These are phyloP conservation scores for Germaria angustata DNA, from an alignment of 2,888 invertebrate genomes.

Conservation along the genomic window DNA sequence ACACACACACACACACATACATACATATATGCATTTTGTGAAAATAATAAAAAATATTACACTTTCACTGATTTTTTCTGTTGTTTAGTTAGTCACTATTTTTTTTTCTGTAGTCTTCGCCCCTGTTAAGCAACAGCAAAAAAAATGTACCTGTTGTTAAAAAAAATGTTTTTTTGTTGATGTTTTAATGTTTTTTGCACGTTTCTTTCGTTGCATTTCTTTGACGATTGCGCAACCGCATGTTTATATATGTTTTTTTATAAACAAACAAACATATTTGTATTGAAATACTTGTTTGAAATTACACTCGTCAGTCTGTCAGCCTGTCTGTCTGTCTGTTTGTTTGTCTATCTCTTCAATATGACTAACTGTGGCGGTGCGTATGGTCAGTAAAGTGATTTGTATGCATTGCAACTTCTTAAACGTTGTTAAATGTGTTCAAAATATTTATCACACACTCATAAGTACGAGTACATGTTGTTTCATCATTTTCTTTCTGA, in stretches of 20 bases:
- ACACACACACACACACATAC: background rate
- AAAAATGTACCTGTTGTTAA: slow-evolving; percentile 51
- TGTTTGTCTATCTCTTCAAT: background rate
- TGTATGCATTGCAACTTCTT: slow-evolving; percentile 38
- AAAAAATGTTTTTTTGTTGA: slow-evolving; percentile 18
- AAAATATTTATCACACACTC: slow-evolving; percentile 29
- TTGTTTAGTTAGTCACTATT: slow-evolving; percentile 32
- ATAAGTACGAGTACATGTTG: background rate
- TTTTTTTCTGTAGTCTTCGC: slow-evolving; percentile 12
- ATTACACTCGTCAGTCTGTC: background rate
- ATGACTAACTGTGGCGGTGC: background rate
- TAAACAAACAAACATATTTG: background rate
- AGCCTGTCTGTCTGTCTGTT: background rate
- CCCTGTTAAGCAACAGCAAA: slow-evolving; percentile 8
- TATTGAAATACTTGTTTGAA: slow-evolving; percentile 12
- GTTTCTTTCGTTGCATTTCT: slow-evolving; percentile 64
- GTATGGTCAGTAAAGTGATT: slow-evolving; percentile 25
- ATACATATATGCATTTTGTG: slow-evolving; percentile 6
- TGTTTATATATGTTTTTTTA: slow-evolving; percentile 7
- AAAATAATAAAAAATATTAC: slow-evolving; percentile 47
- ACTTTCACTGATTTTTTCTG: slow-evolving; percentile 65
- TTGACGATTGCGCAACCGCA: slow-evolving; percentile 63
- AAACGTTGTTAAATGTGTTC: slow-evolving; percentile 19
- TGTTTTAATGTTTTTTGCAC: slow-evolving; percentile 59
- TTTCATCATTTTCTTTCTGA: background rate